phyloP scores from a whole-genome alignment of 2,113 vertebrate species.

The Paralichthys olivaceus region DNA sequence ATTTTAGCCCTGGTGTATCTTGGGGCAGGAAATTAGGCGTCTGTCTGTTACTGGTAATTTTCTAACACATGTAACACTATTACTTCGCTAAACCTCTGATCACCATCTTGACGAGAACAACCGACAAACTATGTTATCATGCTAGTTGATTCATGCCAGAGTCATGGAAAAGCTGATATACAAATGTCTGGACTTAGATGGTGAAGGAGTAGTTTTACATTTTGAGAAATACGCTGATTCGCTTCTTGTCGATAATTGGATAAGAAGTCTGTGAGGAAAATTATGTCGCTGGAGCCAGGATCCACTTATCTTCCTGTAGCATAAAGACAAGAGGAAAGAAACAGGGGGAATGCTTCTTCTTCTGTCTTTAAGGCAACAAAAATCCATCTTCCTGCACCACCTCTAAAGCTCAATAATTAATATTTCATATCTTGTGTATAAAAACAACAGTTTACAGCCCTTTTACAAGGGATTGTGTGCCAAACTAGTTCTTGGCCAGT shows the following conservation, averaged over 20 bases:
- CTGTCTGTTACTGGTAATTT: conserved; percentile 24
- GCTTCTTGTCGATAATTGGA: background rate
- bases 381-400: background rate
- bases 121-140: background rate
- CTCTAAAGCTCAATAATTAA: background rate
- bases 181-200: background rate
- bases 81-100: background rate
- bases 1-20: conserved; percentile 24
- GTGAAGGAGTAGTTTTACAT: background rate
- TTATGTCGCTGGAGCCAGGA: background rate
- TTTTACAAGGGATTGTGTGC: background rate
- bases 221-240: background rate
- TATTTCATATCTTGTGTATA: background rate
- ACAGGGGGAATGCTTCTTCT: background rate
- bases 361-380: background rate
- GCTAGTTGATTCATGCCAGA: background rate
- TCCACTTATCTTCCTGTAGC: conserved; percentile 1
- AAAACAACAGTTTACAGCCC: background rate
- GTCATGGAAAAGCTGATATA: background rate
- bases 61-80: conserved; percentile 14
- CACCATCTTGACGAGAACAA: background rate
- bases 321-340: background rate
- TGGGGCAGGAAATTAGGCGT: conserved; percentile 19
- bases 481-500: background rate
- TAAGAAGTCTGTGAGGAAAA: background rate